A percentile compares a stretch with the other conserved stretches of the same genome.
These are phyloP conservation scores for Orchesella cincta DNA, from an alignment of 1,140 invertebrate species.

Conservation along the genomic window DNA sequence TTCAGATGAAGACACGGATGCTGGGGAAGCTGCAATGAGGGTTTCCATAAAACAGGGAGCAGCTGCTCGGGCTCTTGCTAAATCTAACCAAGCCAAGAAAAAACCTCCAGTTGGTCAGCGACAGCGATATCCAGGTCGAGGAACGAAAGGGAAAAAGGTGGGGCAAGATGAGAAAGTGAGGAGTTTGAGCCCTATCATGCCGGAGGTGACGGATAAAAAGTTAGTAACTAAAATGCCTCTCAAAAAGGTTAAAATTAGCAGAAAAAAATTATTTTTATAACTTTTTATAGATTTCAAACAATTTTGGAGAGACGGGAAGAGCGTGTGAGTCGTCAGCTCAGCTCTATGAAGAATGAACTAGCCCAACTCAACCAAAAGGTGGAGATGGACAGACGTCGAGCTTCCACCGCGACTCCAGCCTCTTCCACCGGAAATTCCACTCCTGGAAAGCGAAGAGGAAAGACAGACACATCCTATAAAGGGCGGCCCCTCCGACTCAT, in stretches of 20 bases:
- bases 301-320: slow-evolving; percentile 39
- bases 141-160: background rate
- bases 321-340: slow-evolving; percentile 36
- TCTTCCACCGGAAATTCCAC: background rate
- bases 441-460: background rate
- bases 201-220: slow-evolving; percentile 35
- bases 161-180: background rate
- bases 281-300: slow-evolving; percentile 34
- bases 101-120: background rate
- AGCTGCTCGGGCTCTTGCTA: background rate
- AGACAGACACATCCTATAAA: background rate
- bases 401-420: background rate
- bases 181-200: slow-evolving; percentile 39
- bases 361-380: slow-evolving; percentile 39
- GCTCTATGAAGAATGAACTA: slow-evolving; percentile 37
- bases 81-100: background rate
- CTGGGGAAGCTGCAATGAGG: background rate
- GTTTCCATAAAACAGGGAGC: background rate
- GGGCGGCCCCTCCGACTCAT: background rate
- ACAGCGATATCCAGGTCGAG: background rate
- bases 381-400: slow-evolving; percentile 35
- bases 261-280: background rate
- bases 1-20: background rate
- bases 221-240: background rate
- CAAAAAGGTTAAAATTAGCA: background rate